Percentiles rank a stretch among this genome's conserved stretches.
Conservation (phyloP, 2,113 vertebrate genomes). For the Gallinago jamesoni region DNA sequence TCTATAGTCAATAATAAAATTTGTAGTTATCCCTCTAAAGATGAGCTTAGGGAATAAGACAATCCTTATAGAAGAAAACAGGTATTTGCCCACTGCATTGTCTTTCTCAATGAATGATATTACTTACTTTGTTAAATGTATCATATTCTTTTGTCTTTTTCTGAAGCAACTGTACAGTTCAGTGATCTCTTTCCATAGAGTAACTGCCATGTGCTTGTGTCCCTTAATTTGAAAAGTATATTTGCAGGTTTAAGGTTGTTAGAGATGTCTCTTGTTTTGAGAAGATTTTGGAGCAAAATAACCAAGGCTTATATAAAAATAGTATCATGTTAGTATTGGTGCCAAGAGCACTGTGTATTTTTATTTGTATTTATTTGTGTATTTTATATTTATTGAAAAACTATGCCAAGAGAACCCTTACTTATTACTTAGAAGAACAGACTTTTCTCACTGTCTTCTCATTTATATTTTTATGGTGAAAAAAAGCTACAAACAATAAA, state of each 20-base stretch:
- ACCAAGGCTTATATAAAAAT: not conserved
- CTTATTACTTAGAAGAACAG: not conserved
- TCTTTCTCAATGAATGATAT: not conserved
- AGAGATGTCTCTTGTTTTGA: not conserved
- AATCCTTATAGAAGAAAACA: not conserved
- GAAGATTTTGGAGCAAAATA: not conserved
- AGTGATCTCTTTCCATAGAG: not conserved
- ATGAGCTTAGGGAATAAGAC: slow-evolving; percentile 1
- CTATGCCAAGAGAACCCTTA: not conserved
- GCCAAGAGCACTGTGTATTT: not conserved
- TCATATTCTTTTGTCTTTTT: not conserved
- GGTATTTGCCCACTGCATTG: not conserved
- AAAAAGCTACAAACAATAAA: not conserved
- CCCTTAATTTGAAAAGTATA: not conserved
- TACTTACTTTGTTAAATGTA: not conserved
- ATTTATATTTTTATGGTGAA: not conserved
- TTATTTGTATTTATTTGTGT: too few relatives aligned
- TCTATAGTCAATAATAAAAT: not conserved
- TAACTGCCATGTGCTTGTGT: rapidly evolving
- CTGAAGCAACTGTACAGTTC: not conserved
- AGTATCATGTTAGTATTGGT: not conserved
- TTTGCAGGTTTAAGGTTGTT: not conserved
- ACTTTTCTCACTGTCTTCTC: not conserved
- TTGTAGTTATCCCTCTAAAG: not conserved
- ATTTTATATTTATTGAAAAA: not conserved